These are phyloP conservation scores for Distichodus sexfasciatus DNA, from an alignment of 2,797 vertebrate genomes.

Conservation along the genomic window DNA sequence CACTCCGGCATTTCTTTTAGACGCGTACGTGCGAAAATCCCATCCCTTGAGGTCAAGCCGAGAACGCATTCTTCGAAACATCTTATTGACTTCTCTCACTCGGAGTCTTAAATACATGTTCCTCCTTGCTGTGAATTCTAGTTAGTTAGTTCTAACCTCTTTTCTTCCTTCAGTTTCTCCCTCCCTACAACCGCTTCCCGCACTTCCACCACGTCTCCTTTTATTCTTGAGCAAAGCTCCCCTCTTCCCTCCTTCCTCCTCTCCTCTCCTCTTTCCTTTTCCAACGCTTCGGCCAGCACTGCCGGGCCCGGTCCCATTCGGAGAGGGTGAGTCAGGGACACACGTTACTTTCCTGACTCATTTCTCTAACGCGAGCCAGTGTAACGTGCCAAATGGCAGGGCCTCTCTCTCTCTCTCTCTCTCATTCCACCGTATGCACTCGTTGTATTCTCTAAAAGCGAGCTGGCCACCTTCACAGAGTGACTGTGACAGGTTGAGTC, in stretches of 20 bases:
- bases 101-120: no score
- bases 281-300: conserved; percentile 1
- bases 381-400: conserved; percentile 11
- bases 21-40: no score
- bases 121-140: no score
- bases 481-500: conserved; percentile 30
- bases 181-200: neutral
- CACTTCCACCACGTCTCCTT: no score
- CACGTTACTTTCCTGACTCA: neutral
- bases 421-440: no score
- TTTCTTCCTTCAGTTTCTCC: neutral
- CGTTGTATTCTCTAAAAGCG: neutral
- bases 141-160: no score
- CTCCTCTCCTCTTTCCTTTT: neutral
- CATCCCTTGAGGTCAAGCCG: no score
- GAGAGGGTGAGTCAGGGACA: conserved; percentile 10
- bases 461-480: conserved; percentile 4
- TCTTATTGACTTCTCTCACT: no score
- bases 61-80: no score
- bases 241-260: neutral
- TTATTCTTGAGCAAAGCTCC: no score
- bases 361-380: conserved; percentile 13
- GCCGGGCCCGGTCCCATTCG: neutral
- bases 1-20: no score
- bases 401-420: neutral